phyloP scores from a whole-genome alignment of 2,888 invertebrate genomes.

The Adelognathus sp. region DNA sequence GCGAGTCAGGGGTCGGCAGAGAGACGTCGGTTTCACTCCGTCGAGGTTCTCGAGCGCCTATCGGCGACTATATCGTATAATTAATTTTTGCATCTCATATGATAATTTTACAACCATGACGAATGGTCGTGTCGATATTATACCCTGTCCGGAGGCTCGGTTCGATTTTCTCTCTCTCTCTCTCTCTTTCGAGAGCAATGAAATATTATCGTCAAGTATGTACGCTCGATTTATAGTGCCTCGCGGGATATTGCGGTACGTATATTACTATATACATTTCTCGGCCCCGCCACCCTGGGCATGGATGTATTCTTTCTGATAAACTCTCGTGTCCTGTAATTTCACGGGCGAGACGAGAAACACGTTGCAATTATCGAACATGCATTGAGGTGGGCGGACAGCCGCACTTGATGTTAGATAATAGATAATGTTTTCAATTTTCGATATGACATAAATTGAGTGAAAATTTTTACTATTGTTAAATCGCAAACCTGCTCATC shows the following conservation, averaged over 20 bases:
- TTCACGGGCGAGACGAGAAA: not conserved
- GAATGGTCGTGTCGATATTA: constrained; percentile 62
- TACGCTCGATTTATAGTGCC: constrained; percentile 23
- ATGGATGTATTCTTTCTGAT: not conserved
- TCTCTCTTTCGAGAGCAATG: constrained; percentile 41
- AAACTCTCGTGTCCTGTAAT: not conserved
- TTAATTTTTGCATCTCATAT: constrained; percentile 60
- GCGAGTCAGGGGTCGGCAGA: not conserved
- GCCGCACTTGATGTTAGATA: too few species aligned
- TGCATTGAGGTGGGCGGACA: not conserved
- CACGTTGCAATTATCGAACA: not conserved
- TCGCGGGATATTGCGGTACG: constrained; percentile 1
- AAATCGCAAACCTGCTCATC: too few species aligned
- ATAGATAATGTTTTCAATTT: too few species aligned
- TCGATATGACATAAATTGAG: too few species aligned
- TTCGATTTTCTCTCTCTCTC: constrained; percentile 45
- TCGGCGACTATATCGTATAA: constrained; percentile 61
- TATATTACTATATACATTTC: not conserved
- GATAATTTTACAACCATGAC: constrained; percentile 62
- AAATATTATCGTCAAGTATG: constrained; percentile 49
- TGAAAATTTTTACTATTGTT: too few species aligned
- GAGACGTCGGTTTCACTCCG: not conserved
- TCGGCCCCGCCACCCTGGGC: not conserved
- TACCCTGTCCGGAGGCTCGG: constrained; percentile 55
- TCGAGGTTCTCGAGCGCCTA: constrained; percentile 23